Conservation (phyloP, 2,797 vertebrate species). For the Enteromius viviparus region DNA sequence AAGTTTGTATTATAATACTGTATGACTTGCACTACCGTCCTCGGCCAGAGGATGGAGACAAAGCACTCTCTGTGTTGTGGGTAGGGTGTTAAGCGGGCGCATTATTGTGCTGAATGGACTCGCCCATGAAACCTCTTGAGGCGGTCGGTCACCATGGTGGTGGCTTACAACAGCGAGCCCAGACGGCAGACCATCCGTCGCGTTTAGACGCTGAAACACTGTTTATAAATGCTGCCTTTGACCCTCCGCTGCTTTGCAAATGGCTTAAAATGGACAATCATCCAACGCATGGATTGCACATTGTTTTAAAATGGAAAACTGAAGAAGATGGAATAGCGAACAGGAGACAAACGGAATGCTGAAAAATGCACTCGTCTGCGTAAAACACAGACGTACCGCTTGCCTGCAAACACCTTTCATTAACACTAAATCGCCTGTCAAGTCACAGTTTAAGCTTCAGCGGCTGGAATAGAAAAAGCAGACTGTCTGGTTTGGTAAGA, state of each 20-base stretch:
- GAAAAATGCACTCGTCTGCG: slow-evolving; percentile 65
- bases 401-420: slow-evolving; percentile 41
- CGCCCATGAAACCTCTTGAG: slow-evolving; percentile 74
- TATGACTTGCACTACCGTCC: slow-evolving; percentile 14
- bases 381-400: slow-evolving; percentile 58
- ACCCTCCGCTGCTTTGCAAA: slow-evolving; percentile 31
- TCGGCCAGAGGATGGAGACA: slow-evolving; percentile 66
- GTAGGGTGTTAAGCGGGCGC: slow-evolving; percentile 44
- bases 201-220: slow-evolving; percentile 63
- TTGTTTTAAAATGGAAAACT: slow-evolving; percentile 53
- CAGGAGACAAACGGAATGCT: slow-evolving; percentile 69
- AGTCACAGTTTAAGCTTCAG: slow-evolving; percentile 9
- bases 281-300: slow-evolving; percentile 57
- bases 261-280: slow-evolving; percentile 62
- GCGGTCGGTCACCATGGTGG: slow-evolving; percentile 84
- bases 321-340: slow-evolving; percentile 65
- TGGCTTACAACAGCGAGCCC: slow-evolving; percentile 75
- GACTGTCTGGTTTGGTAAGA: slow-evolving; percentile 53
- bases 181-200: slow-evolving; percentile 62
- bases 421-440: slow-evolving; percentile 15
- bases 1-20: not conserved
- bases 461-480: slow-evolving; percentile 50
- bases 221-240: slow-evolving; percentile 43
- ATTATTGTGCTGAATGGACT: slow-evolving; percentile 69
- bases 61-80: slow-evolving; percentile 30